Evolutionary conservation across 2,113 vertebrate species (phyloP).

Genomic region (Tichodroma muraria): DNA sequence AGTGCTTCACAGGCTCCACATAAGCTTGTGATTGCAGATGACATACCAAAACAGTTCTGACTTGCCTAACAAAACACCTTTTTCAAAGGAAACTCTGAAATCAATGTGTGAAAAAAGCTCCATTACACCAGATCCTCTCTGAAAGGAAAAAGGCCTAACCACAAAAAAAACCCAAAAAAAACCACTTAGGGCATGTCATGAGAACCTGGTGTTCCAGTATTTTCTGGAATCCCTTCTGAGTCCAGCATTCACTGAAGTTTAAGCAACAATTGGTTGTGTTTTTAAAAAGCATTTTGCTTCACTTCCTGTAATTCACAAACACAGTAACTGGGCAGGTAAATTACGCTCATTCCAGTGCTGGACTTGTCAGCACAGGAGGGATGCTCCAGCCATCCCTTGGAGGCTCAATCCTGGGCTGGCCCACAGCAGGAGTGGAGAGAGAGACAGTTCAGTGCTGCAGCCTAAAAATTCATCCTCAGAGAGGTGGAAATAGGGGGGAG

Average conservation of each 20-base stretch:
- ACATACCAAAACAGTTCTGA: background rate
- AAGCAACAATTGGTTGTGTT: background rate
- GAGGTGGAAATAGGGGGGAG: background rate
- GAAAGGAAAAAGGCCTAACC: background rate
- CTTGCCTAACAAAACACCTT: background rate
- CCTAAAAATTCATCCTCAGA: background rate
- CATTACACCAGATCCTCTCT: rapidly evolving
- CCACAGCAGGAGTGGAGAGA: background rate
- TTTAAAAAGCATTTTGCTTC: background rate
- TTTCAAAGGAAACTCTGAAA: background rate
- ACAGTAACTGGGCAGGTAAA: background rate
- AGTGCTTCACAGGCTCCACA: background rate
- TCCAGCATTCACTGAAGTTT: background rate
- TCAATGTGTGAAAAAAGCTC: background rate
- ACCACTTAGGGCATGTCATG: rapidly evolving
- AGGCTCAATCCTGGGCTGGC: background rate
- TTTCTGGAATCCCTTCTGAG: background rate
- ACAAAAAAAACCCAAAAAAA: background rate
- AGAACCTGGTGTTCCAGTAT: background rate
- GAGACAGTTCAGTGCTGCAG: background rate
- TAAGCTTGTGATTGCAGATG: background rate
- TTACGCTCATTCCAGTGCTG: rapidly evolving
- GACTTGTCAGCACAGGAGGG: background rate
- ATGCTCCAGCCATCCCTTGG: background rate
- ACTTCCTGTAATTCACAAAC: background rate